Base-by-base conservation (phyloP, 2,888 invertebrate genomes). In the Tricholauxania praeusta region DNA sequence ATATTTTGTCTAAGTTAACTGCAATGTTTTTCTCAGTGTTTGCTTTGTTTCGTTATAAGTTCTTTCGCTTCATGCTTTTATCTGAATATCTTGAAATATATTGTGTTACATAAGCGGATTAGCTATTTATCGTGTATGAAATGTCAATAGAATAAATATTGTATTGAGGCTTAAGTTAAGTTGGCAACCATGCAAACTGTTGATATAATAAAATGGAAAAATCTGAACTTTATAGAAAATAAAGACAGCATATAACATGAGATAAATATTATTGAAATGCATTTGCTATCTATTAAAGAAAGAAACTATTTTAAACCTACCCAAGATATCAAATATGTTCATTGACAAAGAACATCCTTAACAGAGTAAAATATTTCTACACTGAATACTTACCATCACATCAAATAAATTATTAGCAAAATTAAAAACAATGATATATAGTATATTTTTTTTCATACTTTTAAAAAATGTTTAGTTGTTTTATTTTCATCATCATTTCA, bases 391-490 rank as follows among this genome's bases (percentile, higher is more conserved):
- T 28, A 28, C 28, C 28, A 28, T 28, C 28, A 28, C 28, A 28
- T 4, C 2, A 28, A 28, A 28, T 3, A 28, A 28, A 28, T 28
- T 28, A 0, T 3, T 28, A 3, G 4, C 28, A 28, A 28, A 28
- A 28, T 28, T 4, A 28, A 28, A 28, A 28, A 28, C 4, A 28
- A 28, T 28, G 3, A 28, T 4, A 28, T 28, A 28, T 28, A n/a
- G n/a, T n/a, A n/a, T n/a, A n/a, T 4, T 28, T 39, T 1, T 39
- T 39, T 1, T 39, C 10, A 39, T 39, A 39, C 39, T 39, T 62
- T 70, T 70, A 70, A 62, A 70, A 70, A 70, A 70, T 70, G 60
- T 22, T 68, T 60, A 19, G 22, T 62, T 70, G 19, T 19, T 70
- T 70, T 53, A 53, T 47, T 70, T 49, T 70, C 39, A 39, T 15